A percentile compares a stretch with the other conserved stretches of the same genome.
These are phyloP conservation scores for Lutjanus campechanus DNA, from an alignment of 2,797 vertebrate species.

Conservation along the genomic window DNA sequence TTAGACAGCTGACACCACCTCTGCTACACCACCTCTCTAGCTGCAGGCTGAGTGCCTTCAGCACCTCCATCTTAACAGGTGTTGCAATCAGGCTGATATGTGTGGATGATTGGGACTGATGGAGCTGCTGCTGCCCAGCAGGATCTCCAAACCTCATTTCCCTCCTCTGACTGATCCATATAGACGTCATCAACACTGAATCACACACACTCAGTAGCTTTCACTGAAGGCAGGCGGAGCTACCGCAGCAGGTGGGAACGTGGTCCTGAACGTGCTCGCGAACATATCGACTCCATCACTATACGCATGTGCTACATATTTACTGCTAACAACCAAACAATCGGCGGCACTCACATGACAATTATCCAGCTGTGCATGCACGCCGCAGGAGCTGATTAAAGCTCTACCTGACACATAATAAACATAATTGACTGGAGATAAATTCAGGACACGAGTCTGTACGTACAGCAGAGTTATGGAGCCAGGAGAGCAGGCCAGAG, in stretches of 20 bases:
- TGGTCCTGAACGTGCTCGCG: neutral
- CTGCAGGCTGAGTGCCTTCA: conserved; percentile 36
- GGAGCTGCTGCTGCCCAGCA: conserved; percentile 28
- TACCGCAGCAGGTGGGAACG: neutral
- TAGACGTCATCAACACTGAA: conserved; percentile 12
- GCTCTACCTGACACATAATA: conserved; percentile 50
- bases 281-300: conserved; percentile 4
- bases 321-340: conserved; percentile 20
- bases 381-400: conserved; percentile 62
- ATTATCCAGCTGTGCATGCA: conserved; percentile 40
- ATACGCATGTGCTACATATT: neutral
- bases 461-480: conserved; percentile 32
- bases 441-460: conserved; percentile 38
- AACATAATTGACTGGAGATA: conserved; percentile 56
- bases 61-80: conserved; percentile 31
- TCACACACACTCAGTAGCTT: neutral
- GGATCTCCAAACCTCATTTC: conserved; percentile 32
- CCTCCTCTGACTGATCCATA: conserved; percentile 8
- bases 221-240: neutral
- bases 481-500: conserved; percentile 22
- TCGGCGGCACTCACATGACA: conserved; percentile 8
- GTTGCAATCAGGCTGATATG: conserved; percentile 26
- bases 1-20: neutral
- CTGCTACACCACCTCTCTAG: neutral
- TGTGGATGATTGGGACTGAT: conserved; percentile 38